Conservation (phyloP, 2,888 invertebrate genomes). For the Xanthia icteritia region DNA sequence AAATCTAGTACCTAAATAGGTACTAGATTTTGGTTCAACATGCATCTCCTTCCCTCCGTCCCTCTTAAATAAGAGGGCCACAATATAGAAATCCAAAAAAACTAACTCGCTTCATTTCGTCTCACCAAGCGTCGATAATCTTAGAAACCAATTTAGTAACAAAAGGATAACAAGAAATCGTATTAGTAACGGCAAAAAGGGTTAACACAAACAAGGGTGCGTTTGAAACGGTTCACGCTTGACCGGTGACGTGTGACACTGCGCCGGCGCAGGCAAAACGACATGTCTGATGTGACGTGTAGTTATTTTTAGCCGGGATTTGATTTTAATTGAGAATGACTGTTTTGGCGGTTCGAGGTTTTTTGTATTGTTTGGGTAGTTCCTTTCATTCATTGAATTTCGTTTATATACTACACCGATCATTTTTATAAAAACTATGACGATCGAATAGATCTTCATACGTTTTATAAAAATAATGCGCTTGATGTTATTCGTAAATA, state of each 20-base stretch:
- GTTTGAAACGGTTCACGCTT: slow-evolving; percentile 71
- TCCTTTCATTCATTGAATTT: slow-evolving; percentile 25
- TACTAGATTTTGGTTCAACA: too few species aligned
- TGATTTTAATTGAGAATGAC: slow-evolving; percentile 63
- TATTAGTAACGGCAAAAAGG: slow-evolving; percentile 66
- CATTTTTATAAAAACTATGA: not conserved
- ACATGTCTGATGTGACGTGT: slow-evolving; percentile 55
- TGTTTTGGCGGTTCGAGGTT: slow-evolving; percentile 16
- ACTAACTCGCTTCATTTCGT: slow-evolving; percentile 1
- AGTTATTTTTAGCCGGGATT: slow-evolving; percentile 62
- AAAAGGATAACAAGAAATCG: slow-evolving; percentile 60
- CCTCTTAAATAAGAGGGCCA: too few species aligned
- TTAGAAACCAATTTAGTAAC: slow-evolving; percentile 61
- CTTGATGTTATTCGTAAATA: too few species aligned
- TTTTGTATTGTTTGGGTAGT: slow-evolving; percentile 16
- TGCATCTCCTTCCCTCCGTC: too few species aligned
- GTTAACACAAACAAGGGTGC: slow-evolving; percentile 72
- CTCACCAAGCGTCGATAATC: slow-evolving; percentile 23
- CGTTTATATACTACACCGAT: not conserved
- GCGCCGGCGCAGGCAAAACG: slow-evolving; percentile 64
- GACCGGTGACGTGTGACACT: slow-evolving; percentile 66
- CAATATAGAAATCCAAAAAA: too few species aligned
- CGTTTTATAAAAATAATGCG: too few species aligned
- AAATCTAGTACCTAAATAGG: too few species aligned
- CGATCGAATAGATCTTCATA: too few species aligned